These are phyloP conservation scores for Chymomyza fuscimana DNA, from an alignment of 2,888 invertebrate species.

Conservation along the genomic window DNA sequence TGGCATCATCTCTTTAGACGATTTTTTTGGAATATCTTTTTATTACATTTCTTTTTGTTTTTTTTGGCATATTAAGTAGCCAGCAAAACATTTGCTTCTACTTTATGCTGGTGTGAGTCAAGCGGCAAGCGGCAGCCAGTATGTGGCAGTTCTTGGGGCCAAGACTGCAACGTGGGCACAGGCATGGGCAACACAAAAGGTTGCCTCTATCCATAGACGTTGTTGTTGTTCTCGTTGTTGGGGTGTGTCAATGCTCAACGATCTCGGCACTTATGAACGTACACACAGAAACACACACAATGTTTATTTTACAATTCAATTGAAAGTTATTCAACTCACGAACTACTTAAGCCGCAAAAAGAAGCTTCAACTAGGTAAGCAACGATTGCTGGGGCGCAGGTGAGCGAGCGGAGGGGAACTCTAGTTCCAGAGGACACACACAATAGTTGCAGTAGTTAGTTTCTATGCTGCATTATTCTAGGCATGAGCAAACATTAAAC, in stretches of 20 bases:
- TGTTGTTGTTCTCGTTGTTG: conserved; percentile 32
- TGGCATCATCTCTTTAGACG: conserved; percentile 32
- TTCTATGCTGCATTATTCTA: background rate
- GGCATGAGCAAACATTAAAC: no score
- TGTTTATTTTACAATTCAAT: conserved; percentile 77
- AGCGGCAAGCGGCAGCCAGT: background rate
- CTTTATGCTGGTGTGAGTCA: conserved; percentile 5
- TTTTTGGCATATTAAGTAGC: conserved; percentile 8
- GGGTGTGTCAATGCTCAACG: conserved; percentile 60
- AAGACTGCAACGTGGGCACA: conserved; percentile 23
- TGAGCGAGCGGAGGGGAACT: conserved; percentile 45
- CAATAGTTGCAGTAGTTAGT: background rate
- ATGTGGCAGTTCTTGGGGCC: conserved; percentile 4
- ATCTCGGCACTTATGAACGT: conserved; percentile 12
- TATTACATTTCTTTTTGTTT: background rate
- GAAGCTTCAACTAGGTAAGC: conserved; percentile 11
- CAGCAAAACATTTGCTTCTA: background rate
- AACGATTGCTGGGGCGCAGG: background rate
- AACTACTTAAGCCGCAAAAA: conserved; percentile 69
- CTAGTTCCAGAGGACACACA: conserved; percentile 40
- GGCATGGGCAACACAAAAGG: conserved; percentile 49
- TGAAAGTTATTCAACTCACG: conserved; percentile 76
- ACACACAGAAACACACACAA: conserved; percentile 53
- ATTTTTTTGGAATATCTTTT: background rate
- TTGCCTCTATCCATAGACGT: conserved; percentile 22